Percentiles rank a stretch among this genome's conserved stretches.
Conservation (phyloP, 2,797 vertebrate genomes). For the Enteromius afrohamiltoni region DNA sequence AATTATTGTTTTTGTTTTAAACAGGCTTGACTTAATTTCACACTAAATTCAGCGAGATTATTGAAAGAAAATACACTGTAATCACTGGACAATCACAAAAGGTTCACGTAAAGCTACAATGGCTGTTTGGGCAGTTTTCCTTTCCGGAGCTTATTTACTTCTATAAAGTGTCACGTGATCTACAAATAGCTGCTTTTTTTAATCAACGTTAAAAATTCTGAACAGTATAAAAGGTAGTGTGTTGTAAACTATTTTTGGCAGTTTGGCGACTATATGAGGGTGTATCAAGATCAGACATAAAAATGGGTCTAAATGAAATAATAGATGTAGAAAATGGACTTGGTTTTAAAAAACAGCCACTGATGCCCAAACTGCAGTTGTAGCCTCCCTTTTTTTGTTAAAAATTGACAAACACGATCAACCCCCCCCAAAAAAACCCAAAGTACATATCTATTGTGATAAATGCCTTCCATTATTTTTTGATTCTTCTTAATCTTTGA, state of each 20-base stretch:
- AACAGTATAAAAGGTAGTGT: conserved; percentile 8
- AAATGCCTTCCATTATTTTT: neutral
- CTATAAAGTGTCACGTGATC: conserved; percentile 9
- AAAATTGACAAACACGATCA: conserved; percentile 35
- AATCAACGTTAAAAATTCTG: conserved; percentile 8
- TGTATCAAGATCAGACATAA: neutral
- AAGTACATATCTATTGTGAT: neutral
- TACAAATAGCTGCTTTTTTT: conserved; percentile 32
- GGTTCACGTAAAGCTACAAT: conserved; percentile 34
- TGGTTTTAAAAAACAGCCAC: neutral
- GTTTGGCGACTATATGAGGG: conserved; percentile 7
- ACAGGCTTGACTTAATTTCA: conserved; percentile 64
- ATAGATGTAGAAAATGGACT: neutral
- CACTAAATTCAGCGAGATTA: conserved; percentile 64
- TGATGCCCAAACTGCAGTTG: conserved; percentile 36
- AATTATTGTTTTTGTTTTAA: conserved; percentile 58
- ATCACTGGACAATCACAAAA: conserved; percentile 59
- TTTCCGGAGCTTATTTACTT: conserved; percentile 9
- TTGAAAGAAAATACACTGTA: conserved; percentile 58
- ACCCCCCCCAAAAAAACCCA: neutral
- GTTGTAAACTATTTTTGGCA: conserved; percentile 13
- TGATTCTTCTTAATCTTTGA: neutral
- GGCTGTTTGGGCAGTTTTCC: conserved; percentile 35
- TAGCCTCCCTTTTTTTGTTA: conserved; percentile 29
- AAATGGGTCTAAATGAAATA: conserved; percentile 1